Conservation (phyloP, 2,797 vertebrate species). For the Balearica regulorum region DNA sequence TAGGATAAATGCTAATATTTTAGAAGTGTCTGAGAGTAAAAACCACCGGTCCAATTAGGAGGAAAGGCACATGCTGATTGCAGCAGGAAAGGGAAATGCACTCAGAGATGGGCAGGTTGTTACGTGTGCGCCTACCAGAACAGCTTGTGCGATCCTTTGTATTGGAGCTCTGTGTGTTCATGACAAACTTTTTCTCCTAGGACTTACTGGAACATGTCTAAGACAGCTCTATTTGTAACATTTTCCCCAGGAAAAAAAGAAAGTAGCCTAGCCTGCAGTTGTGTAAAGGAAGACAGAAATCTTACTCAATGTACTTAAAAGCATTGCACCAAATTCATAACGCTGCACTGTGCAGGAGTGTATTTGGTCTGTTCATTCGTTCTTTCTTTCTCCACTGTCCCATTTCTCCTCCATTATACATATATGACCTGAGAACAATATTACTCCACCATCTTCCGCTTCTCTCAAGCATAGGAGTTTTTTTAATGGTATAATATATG, state of each 20-base stretch:
- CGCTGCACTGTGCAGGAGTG: accelerated
- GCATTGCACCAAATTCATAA: accelerated
- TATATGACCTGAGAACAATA: neutral
- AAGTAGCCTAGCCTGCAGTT: neutral
- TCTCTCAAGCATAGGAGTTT: neutral
- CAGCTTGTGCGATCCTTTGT: neutral
- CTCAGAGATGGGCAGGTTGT: neutral
- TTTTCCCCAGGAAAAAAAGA: neutral
- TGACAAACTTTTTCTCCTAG: neutral
- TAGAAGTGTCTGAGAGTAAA: neutral
- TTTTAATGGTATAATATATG: neutral
- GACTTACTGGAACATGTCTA: neutral
- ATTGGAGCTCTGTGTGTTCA: neutral
- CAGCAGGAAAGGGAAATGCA: neutral
- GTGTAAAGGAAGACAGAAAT: neutral
- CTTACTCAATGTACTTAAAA: neutral
- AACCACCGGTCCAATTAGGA: neutral
- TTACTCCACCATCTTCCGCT: neutral
- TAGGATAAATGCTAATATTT: neutral
- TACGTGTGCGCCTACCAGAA: neutral
- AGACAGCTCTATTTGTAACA: neutral
- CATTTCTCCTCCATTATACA: neutral
- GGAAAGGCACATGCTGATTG: neutral
- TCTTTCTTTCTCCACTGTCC: neutral
- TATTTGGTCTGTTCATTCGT: neutral